These are phyloP conservation scores for Coracias cyanogaster DNA, from an alignment of 2,797 vertebrate species.

Conservation along the genomic window DNA sequence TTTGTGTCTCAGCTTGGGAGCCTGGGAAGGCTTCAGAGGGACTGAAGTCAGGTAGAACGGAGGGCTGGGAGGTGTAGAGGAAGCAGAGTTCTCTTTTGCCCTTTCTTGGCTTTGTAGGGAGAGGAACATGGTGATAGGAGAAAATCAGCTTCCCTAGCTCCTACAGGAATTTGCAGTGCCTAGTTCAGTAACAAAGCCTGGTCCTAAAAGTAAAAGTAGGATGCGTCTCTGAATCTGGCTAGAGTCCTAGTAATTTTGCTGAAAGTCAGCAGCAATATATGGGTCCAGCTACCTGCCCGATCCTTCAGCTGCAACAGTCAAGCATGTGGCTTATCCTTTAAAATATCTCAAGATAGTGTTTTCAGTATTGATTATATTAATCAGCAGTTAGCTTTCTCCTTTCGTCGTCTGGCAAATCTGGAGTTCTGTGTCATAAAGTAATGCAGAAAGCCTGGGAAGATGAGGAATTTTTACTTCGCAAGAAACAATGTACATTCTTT, in stretches of 20 bases:
- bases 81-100: neutral
- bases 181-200: neutral
- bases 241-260: neutral
- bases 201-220: neutral
- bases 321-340: neutral
- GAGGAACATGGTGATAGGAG: neutral
- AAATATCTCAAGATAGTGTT: neutral
- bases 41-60: rapidly evolving
- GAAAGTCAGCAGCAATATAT: neutral
- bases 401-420: neutral
- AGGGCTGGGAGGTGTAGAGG: rapidly evolving
- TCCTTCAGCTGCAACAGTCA: neutral
- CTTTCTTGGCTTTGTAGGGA: neutral
- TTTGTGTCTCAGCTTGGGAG: neutral
- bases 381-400: neutral
- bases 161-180: neutral
- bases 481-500: neutral
- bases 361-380: neutral
- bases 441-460: neutral
- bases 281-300: neutral
- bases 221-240: neutral
- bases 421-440: neutral
- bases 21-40: neutral
- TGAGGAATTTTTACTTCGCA: neutral
- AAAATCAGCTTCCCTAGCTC: neutral